These are phyloP conservation scores for Rugalucina vietnamica DNA, from an alignment of 2,888 invertebrate genomes.

Conservation along the genomic window DNA sequence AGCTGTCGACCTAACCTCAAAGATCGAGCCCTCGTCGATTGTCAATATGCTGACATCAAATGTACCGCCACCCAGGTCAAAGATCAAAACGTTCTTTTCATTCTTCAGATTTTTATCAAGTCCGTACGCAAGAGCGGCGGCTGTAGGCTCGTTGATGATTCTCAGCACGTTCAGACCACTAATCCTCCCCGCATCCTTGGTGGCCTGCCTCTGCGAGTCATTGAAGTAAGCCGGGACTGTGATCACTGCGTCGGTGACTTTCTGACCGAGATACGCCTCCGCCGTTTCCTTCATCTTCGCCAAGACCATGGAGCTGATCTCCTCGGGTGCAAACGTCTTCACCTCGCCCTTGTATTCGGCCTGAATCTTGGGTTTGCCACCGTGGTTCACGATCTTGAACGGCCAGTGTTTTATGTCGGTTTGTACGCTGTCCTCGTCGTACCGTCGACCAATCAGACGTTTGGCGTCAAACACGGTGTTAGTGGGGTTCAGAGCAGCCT, in stretches of 20 bases:
- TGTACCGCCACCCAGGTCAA: conserved; percentile 86
- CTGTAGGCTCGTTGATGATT: conserved; percentile 87
- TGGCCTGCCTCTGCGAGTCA: conserved; percentile 87
- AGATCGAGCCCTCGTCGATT: conserved; percentile 86
- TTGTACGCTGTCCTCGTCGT: conserved; percentile 73
- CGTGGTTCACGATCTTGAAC: conserved; percentile 71
- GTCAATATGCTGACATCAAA: conserved; percentile 85
- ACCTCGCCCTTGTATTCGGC: conserved; percentile 89
- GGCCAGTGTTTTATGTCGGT: conserved; percentile 80
- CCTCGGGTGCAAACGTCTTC: conserved; percentile 95
- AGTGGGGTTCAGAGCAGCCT: conserved; percentile 88
- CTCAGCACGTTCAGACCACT: conserved; percentile 84
- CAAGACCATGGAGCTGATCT: conserved; percentile 95
- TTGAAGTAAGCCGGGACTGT: conserved; percentile 83
- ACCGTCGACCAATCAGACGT: conserved; percentile 78
- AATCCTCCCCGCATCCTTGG: conserved; percentile 84
- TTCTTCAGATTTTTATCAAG: conserved; percentile 84
- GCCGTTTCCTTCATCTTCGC: conserved; percentile 91
- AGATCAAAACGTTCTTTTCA: conserved; percentile 86
- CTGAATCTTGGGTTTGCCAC: conserved; percentile 77
- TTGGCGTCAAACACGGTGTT: conserved; percentile 87
- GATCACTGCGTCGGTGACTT: conserved; percentile 79
- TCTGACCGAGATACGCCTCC: conserved; percentile 87
- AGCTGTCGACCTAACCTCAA: conserved; percentile 81
- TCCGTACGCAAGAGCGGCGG: conserved; percentile 86